Evolutionary conservation across 1,140 invertebrate species (phyloP), one percentile per base, ranked within the genome.

Genomic region (Macrostomum lignano): DNA sequence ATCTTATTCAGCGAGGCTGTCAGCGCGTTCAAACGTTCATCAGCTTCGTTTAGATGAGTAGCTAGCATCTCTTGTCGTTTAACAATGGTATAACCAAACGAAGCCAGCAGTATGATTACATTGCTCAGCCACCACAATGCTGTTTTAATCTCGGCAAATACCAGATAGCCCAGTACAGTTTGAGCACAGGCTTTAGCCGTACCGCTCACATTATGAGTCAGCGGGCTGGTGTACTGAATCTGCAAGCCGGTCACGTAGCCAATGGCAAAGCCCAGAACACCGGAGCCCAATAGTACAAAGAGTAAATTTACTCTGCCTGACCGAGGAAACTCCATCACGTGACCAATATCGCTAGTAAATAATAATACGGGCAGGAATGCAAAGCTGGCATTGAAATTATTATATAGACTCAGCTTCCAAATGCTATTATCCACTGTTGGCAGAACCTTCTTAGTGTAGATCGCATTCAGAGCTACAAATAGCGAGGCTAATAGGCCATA

Each of bases 181-280:
- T 98, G 91, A 1, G 72, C 74, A 52, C 84, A 93, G 1, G 91
- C 84, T 60, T 98, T 98, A 0, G 88, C 86, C 11, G 91, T 98
- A 20, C 91, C 91, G 24, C 81, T 91, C 38, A 98, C 86, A 51
- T 94, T 98, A 52, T 98, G 88, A 0, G 91, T 96, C 29, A 98
- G 59, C 2, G 91, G 81, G 23, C 86, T 94, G 13, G 91, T 98
- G 2, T 81, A 71, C 66, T 96, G 75, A 41, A 98, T 94, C 65
- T 96, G 86, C 38, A 94, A 61, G 5, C 74, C 75, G 11, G 86
- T 88, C 6, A 91, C 72, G 58, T 77, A 93, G 37, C 84, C 84
- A 47, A 98, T 94, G 11, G 76, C 70, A 60, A 96, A 91, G 22
- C 88, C 91, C 61, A 79, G 91, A 7, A 93, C 30, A 6, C 88